Base-by-base conservation (phyloP, 2,113 vertebrate genomes). In the Phasianus colchicus region DNA sequence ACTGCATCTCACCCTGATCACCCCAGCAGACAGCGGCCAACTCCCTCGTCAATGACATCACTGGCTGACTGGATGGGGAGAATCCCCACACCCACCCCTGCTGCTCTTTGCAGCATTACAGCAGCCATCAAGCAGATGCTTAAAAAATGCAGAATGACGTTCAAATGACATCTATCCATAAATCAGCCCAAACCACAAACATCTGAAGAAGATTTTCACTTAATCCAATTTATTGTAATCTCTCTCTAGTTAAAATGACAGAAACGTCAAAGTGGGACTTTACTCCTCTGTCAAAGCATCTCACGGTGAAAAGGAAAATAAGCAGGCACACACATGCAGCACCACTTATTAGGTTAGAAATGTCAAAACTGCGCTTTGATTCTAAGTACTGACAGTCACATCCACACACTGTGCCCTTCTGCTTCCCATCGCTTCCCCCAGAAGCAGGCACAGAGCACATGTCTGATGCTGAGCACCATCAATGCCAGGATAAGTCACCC, bases 171-270 rank as follows among this genome's bases (percentile, higher is more conserved):
- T 95, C 96, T 95, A 97, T 97, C 96, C 90, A 95, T 97, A 97
- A 95, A 96, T 93, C 93, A 97, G 93, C 90, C 92, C 94, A 96
- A 97, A 95, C 95, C 95, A 95, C 96, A 95, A 95, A 95, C 94
- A 97, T 96, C 95, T 95, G 96, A 97, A 91, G 94, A 97, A 92
- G 94, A 96, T 95, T 95, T 97, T 90, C 95, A 95, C 94, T 97
- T 97, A 96, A 97, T 97, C 94, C 96, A 97, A 96, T 97, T 97
- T 95, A 94, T 92, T 93, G 95, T 95, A 97, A 97, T 97, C 95
- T 96, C 88, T 78, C 94, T 95, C 92, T 94, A 96, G 95, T 96
- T 95, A 95, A 96, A 96, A 93, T 95, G 95, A 97, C 96, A 97
- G 95, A 82, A 95, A 97, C 16, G 94, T 96, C 96, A 97, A 95